Evolutionary conservation across 2,113 vertebrate genomes (phyloP), one percentile per base, ranked within the genome.

Genomic region (Cyanoramphus novaezelandiae): DNA sequence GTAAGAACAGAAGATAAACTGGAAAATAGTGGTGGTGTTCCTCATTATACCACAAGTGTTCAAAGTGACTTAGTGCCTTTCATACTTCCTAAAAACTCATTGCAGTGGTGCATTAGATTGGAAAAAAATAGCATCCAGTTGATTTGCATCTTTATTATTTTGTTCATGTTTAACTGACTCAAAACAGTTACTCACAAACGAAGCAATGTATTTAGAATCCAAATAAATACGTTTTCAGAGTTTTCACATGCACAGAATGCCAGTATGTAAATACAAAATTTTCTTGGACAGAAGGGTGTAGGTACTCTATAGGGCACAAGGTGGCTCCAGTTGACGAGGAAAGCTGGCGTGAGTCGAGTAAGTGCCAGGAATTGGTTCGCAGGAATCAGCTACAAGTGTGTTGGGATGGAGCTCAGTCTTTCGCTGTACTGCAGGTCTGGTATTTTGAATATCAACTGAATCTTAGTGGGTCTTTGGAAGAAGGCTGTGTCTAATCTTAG

Each of bases 311-410:
- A 82, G 85, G 88, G 97, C 98, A 97, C 97, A 96, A 98, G 98
- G 97, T 98, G 98, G 98, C 98, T 97, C 97, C 81, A 97, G 97
- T 96, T 96, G 39, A 94, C 74, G 94, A 53, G 88, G 94, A 96
- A 93, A 76, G 88, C 46, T 62, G 64, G 74, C 4, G 65, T 31
- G 84, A 91, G 82, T 11, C 1, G 31, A 28, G 43, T 13, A 1
- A 50, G 55, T 46, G 90, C 69, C 75, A 63, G 57, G 25, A 69
- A 3, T 7, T 17, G 39, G 81, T 79, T 62, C 57, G 2, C 41
- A 67, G 90, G 41, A 69, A 70, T 77, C 49, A 7, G 60, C 67
- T 18, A 13, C 10, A 53, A 84, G 49, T 84, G 72, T 67, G 75
- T 70, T 62, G 55, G 92, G n/a, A 28, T 46, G 65, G 68, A 77